Percentiles rank a stretch among this genome's conserved stretches.
phyloP scores from a whole-genome alignment of 2,113 vertebrate species.

The Trichomycterus rosablanca region DNA sequence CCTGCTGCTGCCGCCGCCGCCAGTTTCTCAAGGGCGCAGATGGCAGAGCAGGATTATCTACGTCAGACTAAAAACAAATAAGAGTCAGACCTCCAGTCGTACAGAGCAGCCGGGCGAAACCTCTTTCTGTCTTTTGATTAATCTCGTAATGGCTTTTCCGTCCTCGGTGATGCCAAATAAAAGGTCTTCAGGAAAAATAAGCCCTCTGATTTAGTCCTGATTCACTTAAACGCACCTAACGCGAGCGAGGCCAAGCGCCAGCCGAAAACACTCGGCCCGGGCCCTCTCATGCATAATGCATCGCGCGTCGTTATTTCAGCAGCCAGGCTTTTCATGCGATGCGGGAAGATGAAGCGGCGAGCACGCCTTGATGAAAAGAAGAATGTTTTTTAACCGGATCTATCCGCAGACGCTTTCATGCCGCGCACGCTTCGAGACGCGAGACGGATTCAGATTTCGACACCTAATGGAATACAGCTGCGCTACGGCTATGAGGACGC shows the following conservation, averaged over 20 bases:
- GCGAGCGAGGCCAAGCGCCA: neutral
- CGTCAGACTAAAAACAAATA: constrained; percentile 43
- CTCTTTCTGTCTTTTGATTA: too few species aligned
- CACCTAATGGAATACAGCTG: too few species aligned
- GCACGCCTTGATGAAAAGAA: too few species aligned
- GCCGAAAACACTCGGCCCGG: constrained; percentile 49
- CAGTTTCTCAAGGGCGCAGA: constrained; percentile 32
- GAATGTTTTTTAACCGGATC: too few species aligned
- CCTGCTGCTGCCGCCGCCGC: constrained; percentile 33
- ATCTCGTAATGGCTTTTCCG: constrained; percentile 35
- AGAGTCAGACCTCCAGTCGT: too few species aligned
- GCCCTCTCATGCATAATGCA: constrained; percentile 59
- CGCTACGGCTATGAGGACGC: too few species aligned
- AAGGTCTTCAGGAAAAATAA: constrained; percentile 36
- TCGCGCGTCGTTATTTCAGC: constrained; percentile 56
- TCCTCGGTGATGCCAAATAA: constrained; percentile 25
- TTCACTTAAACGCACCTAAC: constrained; percentile 33
- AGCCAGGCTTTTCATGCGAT: constrained; percentile 48
- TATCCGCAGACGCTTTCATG: too few species aligned
- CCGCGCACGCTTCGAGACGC: too few species aligned
- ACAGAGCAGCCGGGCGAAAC: too few species aligned
- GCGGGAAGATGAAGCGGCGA: constrained; percentile 14
- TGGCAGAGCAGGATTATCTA: constrained; percentile 23
- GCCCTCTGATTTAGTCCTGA: constrained; percentile 38
- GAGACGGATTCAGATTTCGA: too few species aligned